These are phyloP conservation scores for Hepsetus odoe DNA, from an alignment of 2,113 vertebrate species.

Conservation along the genomic window DNA sequence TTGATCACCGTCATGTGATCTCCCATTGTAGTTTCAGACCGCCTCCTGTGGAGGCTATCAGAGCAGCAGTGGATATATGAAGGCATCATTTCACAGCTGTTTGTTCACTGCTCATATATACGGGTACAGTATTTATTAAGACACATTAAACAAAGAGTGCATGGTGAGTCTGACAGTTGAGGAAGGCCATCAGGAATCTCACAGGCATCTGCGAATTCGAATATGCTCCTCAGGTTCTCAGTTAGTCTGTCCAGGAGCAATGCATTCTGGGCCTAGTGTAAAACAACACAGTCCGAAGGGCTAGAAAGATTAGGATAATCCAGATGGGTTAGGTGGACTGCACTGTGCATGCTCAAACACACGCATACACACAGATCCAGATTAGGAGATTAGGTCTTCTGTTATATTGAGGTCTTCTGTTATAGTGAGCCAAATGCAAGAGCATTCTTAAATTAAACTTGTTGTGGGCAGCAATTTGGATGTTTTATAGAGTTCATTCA, in stretches of 20 bases:
- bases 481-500: no score
- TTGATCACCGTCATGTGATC: constrained; percentile 31
- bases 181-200: not conserved
- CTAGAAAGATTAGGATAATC: constrained; percentile 57
- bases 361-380: constrained; percentile 46
- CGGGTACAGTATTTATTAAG: not conserved
- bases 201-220: not conserved
- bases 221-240: constrained; percentile 7
- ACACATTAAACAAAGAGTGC: not conserved
- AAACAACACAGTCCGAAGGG: not conserved
- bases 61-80: not conserved
- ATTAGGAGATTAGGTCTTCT: constrained; percentile 74
- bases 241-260: not conserved
- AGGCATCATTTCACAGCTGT: not conserved
- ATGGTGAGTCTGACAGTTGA: not conserved
- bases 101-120: not conserved
- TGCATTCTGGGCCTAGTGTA: constrained; percentile 42
- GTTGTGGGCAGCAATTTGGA: not conserved
- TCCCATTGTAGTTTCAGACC: not conserved
- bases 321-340: constrained; percentile 19
- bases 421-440: constrained; percentile 58
- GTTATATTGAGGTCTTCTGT: constrained; percentile 56
- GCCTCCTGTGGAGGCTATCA: not conserved
- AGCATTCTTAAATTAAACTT: constrained; percentile 51
- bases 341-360: not conserved